Conservation (phyloP, 1,140 invertebrate genomes). For the Planococcus citri region DNA sequence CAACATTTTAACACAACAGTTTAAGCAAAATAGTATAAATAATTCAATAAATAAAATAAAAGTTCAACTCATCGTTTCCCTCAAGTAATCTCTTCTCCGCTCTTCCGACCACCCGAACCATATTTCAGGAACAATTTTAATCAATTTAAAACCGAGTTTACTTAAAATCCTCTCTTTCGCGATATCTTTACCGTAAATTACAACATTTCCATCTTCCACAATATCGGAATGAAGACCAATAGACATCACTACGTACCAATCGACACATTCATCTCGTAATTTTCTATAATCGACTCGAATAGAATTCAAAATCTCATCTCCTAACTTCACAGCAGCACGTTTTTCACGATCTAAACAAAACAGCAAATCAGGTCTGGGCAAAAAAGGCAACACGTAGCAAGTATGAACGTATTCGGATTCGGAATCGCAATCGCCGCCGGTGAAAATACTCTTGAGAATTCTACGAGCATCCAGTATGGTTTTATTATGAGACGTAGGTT, state of each 20-base stretch:
- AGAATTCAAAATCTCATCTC: background rate
- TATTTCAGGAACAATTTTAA: no score
- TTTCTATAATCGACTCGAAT: background rate
- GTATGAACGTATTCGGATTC: background rate
- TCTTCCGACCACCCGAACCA: no score
- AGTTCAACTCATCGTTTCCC: no score
- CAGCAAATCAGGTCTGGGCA: background rate
- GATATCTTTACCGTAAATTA: no score
- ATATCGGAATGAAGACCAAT: background rate
- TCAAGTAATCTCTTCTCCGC: no score
- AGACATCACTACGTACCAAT: background rate
- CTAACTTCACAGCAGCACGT: background rate
- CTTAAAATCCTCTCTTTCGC: no score
- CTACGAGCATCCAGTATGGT: background rate
- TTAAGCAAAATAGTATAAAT: no score
- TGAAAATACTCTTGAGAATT: background rate
- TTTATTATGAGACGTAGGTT: background rate
- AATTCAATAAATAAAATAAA: no score
- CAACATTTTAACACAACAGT: no score
- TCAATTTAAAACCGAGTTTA: no score
- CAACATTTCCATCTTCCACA: no score
- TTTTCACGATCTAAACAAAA: background rate
- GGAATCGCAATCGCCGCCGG: no score
- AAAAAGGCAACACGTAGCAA: background rate
- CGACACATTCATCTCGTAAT: background rate